These are phyloP conservation scores for Strigamia maritima DNA, from an alignment of 2,888 invertebrate species.

Conservation along the genomic window DNA sequence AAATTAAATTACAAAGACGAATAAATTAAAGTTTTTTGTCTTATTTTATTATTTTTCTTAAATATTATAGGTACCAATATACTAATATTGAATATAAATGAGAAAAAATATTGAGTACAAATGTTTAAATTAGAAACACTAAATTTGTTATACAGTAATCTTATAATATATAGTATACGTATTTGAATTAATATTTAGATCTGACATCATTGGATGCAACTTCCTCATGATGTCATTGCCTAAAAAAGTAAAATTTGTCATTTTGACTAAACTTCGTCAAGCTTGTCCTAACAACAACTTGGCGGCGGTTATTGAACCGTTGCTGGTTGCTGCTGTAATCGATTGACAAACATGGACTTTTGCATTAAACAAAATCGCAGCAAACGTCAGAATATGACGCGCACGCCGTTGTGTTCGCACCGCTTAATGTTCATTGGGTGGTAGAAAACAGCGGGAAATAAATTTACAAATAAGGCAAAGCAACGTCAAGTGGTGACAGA, in stretches of 20 bases:
- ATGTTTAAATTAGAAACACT: too few relatives aligned
- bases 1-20: background rate
- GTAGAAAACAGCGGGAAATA: conserved; percentile 20
- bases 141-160: too few relatives aligned
- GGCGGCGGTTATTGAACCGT: background rate
- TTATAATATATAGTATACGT: background rate
- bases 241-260: conserved; percentile 16
- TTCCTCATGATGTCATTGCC: background rate
- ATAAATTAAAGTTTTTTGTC: background rate
- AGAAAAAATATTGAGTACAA: too few relatives aligned
- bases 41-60: too few relatives aligned
- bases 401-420: background rate
- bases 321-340: background rate
- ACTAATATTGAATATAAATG: too few relatives aligned
- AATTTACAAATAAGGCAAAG: conserved; percentile 12
- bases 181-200: background rate
- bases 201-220: background rate
- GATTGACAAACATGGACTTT: background rate
- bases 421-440: background rate
- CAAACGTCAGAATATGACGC: background rate
- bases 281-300: background rate
- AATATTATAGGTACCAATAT: too few relatives aligned
- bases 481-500: background rate
- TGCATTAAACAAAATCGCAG: background rate
- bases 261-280: background rate